Base-by-base conservation (phyloP, 1,140 invertebrate genomes). In the Drosophila kohkoa region DNA sequence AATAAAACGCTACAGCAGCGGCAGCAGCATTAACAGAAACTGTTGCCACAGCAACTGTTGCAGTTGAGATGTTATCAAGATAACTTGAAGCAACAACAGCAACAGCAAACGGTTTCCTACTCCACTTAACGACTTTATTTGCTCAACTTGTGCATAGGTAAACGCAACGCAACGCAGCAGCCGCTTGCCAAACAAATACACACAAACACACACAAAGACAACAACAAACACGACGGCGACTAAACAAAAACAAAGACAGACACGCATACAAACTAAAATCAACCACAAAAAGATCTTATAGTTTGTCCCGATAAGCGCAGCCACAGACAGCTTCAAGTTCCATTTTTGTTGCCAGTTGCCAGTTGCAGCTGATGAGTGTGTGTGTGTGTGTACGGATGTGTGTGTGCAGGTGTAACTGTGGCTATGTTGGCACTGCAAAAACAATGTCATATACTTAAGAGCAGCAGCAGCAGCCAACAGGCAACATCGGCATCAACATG, bases 201-300 rank as follows among this genome's bases (percentile, higher is more conserved):
- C 66, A 86, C 35, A 38, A 7, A 38, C 35, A 38, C 8, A 77
- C 41, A 63, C 81, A 77, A 77, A 59, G 45, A 66, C 38, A 46
- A 58, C 49, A 62, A 52, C 75, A 82, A 62, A 82, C 79, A 69
- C 72, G 71, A 63, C 8, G 6, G 30, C 51, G 7, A 32, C 68
- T 66, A 72, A 70, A 62, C 58, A 77, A 13, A 73, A n/a, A 67
- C 54, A 48, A 15, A 66, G 28, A 38, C 59, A 75, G 72, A 70
- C 66, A 67, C 54, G 38, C n/a, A 66, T 16, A 38, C 59, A 75
- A 75, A 70, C 66, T 64, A 49, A 78, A 68, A 41, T 28, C 72
- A 83, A 83, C 85, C 83, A 77, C 83, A 88, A 81, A 89, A 89
- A 88, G 83, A 89, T 88, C 83, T 89, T 89, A 51, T 60, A 79